Evolutionary conservation across 2,888 invertebrate genomes (phyloP), one percentile per base, ranked within the genome.

Genomic region (Caenorhabditis uteleia): DNA sequence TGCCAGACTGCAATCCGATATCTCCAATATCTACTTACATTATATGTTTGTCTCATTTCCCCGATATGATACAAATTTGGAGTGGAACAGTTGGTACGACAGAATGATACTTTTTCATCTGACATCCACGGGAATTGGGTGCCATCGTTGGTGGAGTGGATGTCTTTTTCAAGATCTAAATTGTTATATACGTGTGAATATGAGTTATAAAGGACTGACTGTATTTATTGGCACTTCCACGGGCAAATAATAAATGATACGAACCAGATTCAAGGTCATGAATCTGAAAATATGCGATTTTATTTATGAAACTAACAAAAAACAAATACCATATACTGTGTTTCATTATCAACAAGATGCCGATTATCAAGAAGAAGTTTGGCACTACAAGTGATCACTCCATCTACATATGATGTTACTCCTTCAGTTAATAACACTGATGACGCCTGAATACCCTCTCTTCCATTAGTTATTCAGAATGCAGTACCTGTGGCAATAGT

Each of bases 1-100:
- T 76, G 75, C 49, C 72, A 59, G 4, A 76, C 70, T 38, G 75
- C 74, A 20, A 76, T 70, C 21, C 75, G 49, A 44, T 76, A 76
- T 44, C 70, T 53, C 75, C 75, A 76, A 47, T 70, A 76, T 29
- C 75, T 54, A 8, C 56, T 48, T 2, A 73, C 68, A 12, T 61
- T 55, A 36, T 53, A 48, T 1, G 68, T 74, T 36, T 76, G 75
- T 44, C 59, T 29, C 74, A 72, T 70, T 29, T 56, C 48, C 16
- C 50, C 60, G 20, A 67, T 53, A 39, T 59, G 55, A 20, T 61
- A 59, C 2, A 61, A 53, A 36, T 62, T 58, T 4, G 65, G 48
- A 7, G 59, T 44, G 8, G 69, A 57, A 46, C 72, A 72, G 36
- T 72, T 72, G 0, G 59, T 59, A 5, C 67, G 54, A 34, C 73